phyloP scores from a whole-genome alignment of 2,113 vertebrate species.

The Nycticorax nycticorax region DNA sequence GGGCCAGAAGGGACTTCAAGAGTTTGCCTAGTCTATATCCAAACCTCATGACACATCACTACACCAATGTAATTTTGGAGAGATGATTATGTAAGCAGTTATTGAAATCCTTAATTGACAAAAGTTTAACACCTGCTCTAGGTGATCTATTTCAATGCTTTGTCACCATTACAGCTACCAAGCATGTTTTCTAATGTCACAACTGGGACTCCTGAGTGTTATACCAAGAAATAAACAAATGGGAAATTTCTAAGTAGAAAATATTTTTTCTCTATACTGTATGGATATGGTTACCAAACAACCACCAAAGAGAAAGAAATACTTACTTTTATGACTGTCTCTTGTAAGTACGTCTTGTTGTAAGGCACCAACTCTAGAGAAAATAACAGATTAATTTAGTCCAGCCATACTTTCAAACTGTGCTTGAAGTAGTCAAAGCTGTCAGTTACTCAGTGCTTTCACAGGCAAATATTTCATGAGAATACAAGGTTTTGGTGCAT shows the following conservation, averaged over 20 bases:
- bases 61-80: background rate
- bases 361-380: background rate
- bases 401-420: background rate
- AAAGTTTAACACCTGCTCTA: background rate
- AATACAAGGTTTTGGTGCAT: background rate
- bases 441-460: background rate
- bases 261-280: background rate
- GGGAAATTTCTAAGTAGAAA: background rate
- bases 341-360: background rate
- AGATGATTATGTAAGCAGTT: background rate
- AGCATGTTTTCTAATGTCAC: background rate
- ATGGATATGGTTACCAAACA: background rate
- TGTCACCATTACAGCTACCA: background rate
- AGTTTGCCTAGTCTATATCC: background rate
- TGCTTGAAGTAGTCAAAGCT: background rate
- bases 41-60: background rate
- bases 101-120: background rate
- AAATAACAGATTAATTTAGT: background rate
- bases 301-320: background rate
- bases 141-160: background rate
- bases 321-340: background rate
- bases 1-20: background rate
- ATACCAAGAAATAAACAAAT: background rate
- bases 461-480: background rate
- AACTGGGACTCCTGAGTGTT: background rate